A percentile compares a stretch with the other conserved stretches of the same genome.
Evolutionary conservation across 2,113 vertebrate species (phyloP).

Genomic region (Apteryx mantelli): DNA sequence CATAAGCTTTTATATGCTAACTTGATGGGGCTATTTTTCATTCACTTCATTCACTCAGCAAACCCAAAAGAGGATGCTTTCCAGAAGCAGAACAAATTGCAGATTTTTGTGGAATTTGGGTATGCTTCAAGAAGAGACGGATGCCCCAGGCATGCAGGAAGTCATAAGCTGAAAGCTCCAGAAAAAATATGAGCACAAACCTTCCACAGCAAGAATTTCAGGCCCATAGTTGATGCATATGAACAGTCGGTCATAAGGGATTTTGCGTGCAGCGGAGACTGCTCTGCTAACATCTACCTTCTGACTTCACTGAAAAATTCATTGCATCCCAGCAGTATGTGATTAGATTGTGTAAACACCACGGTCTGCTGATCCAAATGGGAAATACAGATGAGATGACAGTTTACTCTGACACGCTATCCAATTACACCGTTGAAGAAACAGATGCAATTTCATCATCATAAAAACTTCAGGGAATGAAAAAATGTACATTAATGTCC

Average conservation of each 20-base stretch:
- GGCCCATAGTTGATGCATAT: neutral
- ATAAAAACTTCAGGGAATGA: neutral
- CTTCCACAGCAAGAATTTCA: neutral
- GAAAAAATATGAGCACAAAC: neutral
- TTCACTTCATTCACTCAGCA: neutral
- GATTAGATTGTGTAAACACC: neutral
- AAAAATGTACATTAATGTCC: neutral
- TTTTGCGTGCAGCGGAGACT: neutral
- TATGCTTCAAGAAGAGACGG: neutral
- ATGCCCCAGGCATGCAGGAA: neutral
- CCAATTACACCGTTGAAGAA: neutral
- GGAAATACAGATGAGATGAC: neutral
- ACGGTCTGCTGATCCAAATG: neutral
- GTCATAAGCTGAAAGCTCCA: neutral
- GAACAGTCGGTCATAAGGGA: fast-evolving
- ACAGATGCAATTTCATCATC: neutral
- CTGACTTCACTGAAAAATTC: neutral
- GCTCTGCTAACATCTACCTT: neutral
- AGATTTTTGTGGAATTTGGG: neutral
- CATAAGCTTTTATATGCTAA: neutral
- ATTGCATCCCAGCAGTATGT: neutral
- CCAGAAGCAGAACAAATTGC: neutral
- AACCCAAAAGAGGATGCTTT: neutral
- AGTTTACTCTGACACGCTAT: neutral
- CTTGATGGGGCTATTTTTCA: neutral